phyloP scores from a whole-genome alignment of 64 coral and sea anemone genomes.

The Porites australiensis region DNA sequence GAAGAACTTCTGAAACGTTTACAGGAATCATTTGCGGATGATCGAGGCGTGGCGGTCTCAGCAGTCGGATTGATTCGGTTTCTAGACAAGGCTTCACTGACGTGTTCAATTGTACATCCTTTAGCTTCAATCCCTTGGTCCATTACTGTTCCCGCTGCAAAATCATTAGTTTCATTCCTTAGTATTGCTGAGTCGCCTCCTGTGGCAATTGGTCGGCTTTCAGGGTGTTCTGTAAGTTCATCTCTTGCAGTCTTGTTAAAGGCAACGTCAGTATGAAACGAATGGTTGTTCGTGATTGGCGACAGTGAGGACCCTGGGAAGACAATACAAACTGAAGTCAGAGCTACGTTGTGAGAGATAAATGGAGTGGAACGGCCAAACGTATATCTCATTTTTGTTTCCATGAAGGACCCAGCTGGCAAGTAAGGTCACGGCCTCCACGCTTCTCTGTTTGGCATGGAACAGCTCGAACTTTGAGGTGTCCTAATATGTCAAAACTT shows the following conservation, averaged over 20 bases:
- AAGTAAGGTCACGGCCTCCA: too few species aligned
- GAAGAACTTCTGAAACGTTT: not conserved
- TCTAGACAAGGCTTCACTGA: not conserved
- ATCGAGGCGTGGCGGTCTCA: not conserved
- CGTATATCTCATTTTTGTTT: too few species aligned
- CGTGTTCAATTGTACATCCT: too few species aligned
- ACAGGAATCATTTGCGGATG: not conserved
- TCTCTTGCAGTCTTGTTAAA: not conserved
- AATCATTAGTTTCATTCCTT: not conserved
- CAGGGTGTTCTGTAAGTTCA: not conserved
- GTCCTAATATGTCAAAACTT: too few species aligned
- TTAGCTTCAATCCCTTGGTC: not conserved
- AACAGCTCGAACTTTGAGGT: too few species aligned
- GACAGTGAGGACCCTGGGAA: conserved; percentile 27
- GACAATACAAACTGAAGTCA: not conserved
- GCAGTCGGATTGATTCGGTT: not conserved
- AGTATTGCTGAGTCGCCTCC: too few species aligned
- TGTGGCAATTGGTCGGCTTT: not conserved
- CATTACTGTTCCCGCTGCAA: not conserved
- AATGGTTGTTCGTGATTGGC: not conserved
- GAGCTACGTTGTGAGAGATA: too few species aligned
- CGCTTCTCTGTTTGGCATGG: too few species aligned
- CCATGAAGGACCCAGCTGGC: too few species aligned
- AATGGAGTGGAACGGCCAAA: too few species aligned
- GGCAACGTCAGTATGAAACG: not conserved